Evolutionary conservation across 2,797 vertebrate species (phyloP).

Genomic region (Peromyscus nudipes): DNA sequence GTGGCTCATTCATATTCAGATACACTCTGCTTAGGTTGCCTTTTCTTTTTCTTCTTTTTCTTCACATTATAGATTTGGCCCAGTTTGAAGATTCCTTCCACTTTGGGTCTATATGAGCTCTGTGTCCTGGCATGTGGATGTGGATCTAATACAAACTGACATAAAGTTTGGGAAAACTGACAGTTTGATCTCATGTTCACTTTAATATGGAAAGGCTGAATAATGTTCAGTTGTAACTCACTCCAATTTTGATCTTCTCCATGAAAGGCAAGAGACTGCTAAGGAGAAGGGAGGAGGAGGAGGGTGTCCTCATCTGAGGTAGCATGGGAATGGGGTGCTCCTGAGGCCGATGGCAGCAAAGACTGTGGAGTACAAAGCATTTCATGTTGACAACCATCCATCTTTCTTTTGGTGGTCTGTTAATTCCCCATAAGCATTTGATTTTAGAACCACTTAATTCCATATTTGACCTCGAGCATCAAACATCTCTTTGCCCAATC

Average conservation of each 20-base stretch:
- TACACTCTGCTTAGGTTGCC: neutral
- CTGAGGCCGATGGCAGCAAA: accelerated
- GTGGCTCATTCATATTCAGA: conserved; percentile 54
- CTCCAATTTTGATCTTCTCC: conserved; percentile 54
- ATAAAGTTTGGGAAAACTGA: conserved; percentile 69
- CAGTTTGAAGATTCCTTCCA: conserved; percentile 67
- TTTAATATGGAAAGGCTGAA: conserved; percentile 75
- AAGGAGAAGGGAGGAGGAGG: neutral
- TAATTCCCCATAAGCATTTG: neutral
- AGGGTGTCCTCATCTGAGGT: neutral
- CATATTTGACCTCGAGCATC: neutral
- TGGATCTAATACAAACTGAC: conserved; percentile 76
- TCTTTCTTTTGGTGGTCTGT: neutral
- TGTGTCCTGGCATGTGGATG: conserved; percentile 41
- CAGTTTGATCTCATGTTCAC: conserved; percentile 67
- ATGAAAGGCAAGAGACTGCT: neutral
- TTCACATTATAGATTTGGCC: conserved; percentile 67
- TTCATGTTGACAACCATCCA: neutral
- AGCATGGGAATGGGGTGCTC: neutral
- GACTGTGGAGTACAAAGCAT: neutral
- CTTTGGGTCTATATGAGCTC: conserved; percentile 60
- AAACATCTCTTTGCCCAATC: neutral
- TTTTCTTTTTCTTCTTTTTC: neutral
- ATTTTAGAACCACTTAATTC: neutral
- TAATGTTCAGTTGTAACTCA: neutral